A percentile compares a stretch with the other conserved stretches of the same genome.
Conservation (phyloP, 2,113 vertebrate genomes). For the Callipepla californica region DNA sequence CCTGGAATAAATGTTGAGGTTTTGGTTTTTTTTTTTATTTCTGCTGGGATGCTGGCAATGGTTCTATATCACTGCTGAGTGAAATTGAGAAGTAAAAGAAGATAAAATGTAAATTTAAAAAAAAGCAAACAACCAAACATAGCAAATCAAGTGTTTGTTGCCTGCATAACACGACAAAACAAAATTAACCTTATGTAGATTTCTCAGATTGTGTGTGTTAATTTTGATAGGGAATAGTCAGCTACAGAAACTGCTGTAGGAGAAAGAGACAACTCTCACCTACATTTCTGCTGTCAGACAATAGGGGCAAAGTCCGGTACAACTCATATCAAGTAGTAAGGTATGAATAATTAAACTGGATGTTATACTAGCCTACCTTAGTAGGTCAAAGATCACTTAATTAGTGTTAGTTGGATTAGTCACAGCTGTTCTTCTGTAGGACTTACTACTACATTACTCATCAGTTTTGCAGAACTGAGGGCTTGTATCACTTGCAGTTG, state of each 20-base stretch:
- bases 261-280: slow-evolving; percentile 23
- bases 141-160: background rate
- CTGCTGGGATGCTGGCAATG: background rate
- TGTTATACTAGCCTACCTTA: slow-evolving; percentile 21
- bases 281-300: slow-evolving; percentile 15
- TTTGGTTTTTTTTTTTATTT: background rate
- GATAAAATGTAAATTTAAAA: background rate
- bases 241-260: background rate
- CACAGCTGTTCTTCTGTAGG: background rate
- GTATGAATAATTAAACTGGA: slow-evolving; percentile 57
- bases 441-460: background rate
- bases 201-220: background rate
- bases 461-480: background rate
- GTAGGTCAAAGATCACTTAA: slow-evolving; percentile 59
- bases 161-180: background rate
- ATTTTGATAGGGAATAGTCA: background rate
- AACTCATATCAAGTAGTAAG: slow-evolving; percentile 29
- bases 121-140: background rate
- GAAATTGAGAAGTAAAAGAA: background rate
- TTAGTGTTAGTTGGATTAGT: slow-evolving; percentile 28
- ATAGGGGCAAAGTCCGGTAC: slow-evolving; percentile 6
- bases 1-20: background rate
- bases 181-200: background rate
- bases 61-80: background rate
- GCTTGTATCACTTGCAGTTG: background rate